phyloP scores from a whole-genome alignment of 1,140 invertebrate genomes.

The Metopolophium dirhodum region DNA sequence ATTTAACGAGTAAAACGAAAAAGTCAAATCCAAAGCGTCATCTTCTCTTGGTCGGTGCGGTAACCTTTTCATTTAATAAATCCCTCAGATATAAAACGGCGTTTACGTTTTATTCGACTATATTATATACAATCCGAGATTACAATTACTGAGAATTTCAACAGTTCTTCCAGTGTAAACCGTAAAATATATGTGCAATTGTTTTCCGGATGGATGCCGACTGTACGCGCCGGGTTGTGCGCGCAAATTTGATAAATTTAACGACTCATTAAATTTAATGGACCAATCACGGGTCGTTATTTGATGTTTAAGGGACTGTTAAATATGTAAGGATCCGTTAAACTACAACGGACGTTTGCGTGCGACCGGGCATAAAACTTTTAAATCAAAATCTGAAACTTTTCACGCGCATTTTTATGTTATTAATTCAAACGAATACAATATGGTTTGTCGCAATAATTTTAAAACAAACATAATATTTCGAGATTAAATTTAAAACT shows the following conservation, averaged over 20 bases:
- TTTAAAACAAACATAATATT: background rate
- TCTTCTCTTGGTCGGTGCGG: too few species aligned
- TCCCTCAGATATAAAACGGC: background rate
- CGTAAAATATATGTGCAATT: background rate
- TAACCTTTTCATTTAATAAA: background rate
- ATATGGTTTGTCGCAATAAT: background rate
- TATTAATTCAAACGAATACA: background rate
- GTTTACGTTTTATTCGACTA: background rate
- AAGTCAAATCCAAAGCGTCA: background rate
- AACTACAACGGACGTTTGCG: background rate
- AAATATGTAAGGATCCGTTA: conserved; percentile 3
- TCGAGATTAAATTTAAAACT: background rate
- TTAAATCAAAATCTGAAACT: conserved; percentile 10
- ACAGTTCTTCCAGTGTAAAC: background rate
- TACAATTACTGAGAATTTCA: background rate
- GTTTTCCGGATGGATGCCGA: background rate
- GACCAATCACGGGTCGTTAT: background rate
- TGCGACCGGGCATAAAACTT: background rate
- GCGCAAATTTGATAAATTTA: background rate
- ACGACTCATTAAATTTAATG: conserved; percentile 3
- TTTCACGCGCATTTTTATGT: background rate
- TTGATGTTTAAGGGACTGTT: conserved; percentile 7
- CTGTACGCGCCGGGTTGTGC: background rate
- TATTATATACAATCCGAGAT: too few species aligned
- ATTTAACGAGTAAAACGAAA: background rate